Conservation (phyloP, 23 tunicate genomes). For the Ascidia mentula region DNA sequence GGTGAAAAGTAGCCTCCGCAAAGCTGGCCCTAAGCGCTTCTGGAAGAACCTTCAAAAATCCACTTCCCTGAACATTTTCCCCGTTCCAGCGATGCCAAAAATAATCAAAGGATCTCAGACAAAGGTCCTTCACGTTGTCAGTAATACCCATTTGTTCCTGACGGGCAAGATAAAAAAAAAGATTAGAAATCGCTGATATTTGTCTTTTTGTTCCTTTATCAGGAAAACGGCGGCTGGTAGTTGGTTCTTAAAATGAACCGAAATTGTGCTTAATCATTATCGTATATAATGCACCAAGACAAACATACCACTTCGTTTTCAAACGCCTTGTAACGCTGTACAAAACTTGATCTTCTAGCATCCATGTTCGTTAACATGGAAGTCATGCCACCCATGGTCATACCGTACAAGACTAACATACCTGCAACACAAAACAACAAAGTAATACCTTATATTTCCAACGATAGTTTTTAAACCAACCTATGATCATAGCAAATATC, state of each 20-base stretch:
- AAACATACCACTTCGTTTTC: conserved; percentile 65
- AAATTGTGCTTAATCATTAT: too few species aligned
- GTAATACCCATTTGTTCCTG: conserved; percentile 74
- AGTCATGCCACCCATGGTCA: conserved; percentile 89
- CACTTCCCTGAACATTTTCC: conserved; percentile 51
- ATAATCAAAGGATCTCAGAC: conserved; percentile 75
- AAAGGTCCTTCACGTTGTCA: conserved; percentile 51
- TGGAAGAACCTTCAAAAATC: conserved; percentile 51
- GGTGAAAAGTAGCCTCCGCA: conserved; percentile 59
- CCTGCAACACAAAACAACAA: conserved; percentile 21
- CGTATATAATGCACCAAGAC: too few species aligned
- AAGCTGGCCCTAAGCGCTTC: conserved; percentile 55
- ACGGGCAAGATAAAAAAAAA: too few species aligned
- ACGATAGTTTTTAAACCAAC: conserved; percentile 12
- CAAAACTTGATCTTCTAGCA: conserved; percentile 74
- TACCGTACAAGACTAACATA: conserved; percentile 75
- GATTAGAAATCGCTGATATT: too few species aligned
- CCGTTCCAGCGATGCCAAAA: conserved; percentile 86
- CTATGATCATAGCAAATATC: conserved; percentile 43
- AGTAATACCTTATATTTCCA: not conserved
- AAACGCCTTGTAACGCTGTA: conserved; percentile 76
- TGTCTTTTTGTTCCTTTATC: not conserved
- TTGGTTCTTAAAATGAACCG: not conserved
- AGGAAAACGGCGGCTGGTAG: not conserved
- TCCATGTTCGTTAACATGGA: conserved; percentile 88